Evolutionary conservation across 2,888 invertebrate species (phyloP).

Genomic region (Hirtodrosophila duncani): DNA sequence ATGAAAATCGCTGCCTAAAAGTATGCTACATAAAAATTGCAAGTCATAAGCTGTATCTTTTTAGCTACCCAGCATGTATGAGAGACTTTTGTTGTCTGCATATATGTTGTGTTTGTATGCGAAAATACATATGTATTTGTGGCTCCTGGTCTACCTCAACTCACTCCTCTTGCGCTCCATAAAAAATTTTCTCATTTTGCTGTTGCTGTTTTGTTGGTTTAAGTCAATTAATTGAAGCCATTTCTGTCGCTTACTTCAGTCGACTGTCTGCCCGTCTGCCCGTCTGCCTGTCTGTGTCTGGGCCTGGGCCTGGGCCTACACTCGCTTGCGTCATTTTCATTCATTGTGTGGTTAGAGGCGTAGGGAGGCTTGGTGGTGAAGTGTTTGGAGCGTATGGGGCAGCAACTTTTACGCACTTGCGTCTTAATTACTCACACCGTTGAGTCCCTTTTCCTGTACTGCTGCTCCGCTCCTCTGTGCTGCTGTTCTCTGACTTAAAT

Average conservation of each 20-base stretch:
- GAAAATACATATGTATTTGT: not conserved
- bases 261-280: not conserved
- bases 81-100: not conserved
- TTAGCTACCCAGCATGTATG: not conserved
- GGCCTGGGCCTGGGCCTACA: too few relatives aligned
- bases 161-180: slow-evolving; percentile 1
- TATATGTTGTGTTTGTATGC: not conserved
- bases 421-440: slow-evolving; percentile 56
- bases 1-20: slow-evolving; percentile 31
- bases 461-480: not conserved
- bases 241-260: slow-evolving; percentile 20
- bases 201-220: slow-evolving; percentile 9
- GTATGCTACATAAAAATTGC: slow-evolving; percentile 30
- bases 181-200: not conserved
- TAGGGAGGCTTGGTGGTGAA: too few relatives aligned
- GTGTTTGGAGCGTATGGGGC: too few relatives aligned
- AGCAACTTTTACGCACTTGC: slow-evolving; percentile 51
- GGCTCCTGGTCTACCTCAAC: too few relatives aligned
- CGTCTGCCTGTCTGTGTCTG: slow-evolving; percentile 16
- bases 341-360: too few relatives aligned
- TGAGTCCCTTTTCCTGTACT: not conserved
- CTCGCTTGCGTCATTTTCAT: slow-evolving; percentile 43
- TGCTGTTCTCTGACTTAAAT: slow-evolving; percentile 39
- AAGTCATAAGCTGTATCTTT: too few relatives aligned
- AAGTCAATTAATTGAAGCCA: slow-evolving; percentile 57